Evolutionary conservation across 2,888 invertebrate genomes (phyloP).

Genomic region (Dusona sp.): DNA sequence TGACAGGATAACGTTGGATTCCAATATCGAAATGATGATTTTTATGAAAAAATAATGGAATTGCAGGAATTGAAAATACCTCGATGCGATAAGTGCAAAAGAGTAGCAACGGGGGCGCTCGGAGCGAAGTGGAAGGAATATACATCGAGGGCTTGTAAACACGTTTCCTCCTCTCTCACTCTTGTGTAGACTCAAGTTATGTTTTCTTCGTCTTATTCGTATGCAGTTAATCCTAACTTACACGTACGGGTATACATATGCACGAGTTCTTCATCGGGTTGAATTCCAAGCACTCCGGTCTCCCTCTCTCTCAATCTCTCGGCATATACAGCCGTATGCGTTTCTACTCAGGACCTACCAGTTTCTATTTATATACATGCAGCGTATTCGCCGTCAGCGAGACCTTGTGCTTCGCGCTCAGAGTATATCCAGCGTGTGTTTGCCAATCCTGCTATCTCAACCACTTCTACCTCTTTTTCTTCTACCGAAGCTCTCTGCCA

Average conservation of each 20-base stretch:
- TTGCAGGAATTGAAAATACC: neutral
- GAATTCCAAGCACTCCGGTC: constrained; percentile 79
- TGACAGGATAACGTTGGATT: neutral
- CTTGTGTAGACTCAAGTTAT: neutral
- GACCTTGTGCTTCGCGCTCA: constrained; percentile 62
- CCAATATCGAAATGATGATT: neutral
- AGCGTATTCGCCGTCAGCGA: constrained; percentile 68
- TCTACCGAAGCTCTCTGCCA: constrained; percentile 21
- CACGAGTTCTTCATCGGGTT: constrained; percentile 72
- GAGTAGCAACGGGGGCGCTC: constrained; percentile 5
- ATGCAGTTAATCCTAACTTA: neutral
- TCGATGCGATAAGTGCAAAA: neutral
- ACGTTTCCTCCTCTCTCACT: neutral
- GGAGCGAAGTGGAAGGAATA: neutral
- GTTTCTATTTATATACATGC: constrained; percentile 82
- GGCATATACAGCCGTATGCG: constrained; percentile 39
- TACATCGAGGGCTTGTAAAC: neutral
- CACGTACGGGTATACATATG: constrained; percentile 1
- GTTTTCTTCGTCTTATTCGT: neutral
- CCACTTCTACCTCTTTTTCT: constrained; percentile 47
- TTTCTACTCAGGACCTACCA: constrained; percentile 79
- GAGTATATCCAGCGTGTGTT: constrained; percentile 54
- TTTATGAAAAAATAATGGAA: neutral
- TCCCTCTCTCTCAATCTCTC: constrained; percentile 71
- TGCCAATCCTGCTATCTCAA: constrained; percentile 59